Percentiles rank a stretch among this genome's conserved stretches.
These are phyloP conservation scores for Sebastes taczanowskii DNA, from an alignment of 2,797 vertebrate species.

Conservation along the genomic window DNA sequence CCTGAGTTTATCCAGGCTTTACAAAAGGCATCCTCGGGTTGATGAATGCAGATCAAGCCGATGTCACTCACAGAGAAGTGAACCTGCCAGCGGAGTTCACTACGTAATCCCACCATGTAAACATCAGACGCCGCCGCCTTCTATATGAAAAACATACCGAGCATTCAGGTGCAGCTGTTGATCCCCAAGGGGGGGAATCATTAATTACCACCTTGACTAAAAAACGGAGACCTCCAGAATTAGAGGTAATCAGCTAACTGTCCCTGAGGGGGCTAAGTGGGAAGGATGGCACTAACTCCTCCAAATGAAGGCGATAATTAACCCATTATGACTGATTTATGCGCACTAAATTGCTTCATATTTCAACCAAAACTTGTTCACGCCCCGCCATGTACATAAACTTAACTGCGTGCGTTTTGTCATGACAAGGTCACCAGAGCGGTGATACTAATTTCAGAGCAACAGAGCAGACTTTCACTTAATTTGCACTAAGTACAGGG, in stretches of 20 bases:
- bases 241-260: constrained; percentile 50
- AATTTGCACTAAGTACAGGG: constrained; percentile 58
- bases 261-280: constrained; percentile 49
- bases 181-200: constrained; percentile 27
- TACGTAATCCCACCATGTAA: constrained; percentile 15
- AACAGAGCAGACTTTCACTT: constrained; percentile 54
- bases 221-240: constrained; percentile 63
- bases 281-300: constrained; percentile 35
- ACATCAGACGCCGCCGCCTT: constrained; percentile 23
- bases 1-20: constrained; percentile 51
- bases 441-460: constrained; percentile 3
- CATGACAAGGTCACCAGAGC: constrained; percentile 28
- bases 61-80: constrained; percentile 40
- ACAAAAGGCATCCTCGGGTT: constrained; percentile 5
- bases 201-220: constrained; percentile 66
- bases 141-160: constrained; percentile 33
- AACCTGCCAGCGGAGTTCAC: constrained; percentile 32
- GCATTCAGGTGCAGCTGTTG: constrained; percentile 38
- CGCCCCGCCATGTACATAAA: background rate
- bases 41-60: constrained; percentile 42
- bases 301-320: constrained; percentile 65
- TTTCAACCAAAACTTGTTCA: constrained; percentile 12
- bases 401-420: background rate
- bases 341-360: constrained; percentile 25
- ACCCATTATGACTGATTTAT: constrained; percentile 61